phyloP scores from a whole-genome alignment of 2,888 invertebrate genomes.

The Smittia aterrima region DNA sequence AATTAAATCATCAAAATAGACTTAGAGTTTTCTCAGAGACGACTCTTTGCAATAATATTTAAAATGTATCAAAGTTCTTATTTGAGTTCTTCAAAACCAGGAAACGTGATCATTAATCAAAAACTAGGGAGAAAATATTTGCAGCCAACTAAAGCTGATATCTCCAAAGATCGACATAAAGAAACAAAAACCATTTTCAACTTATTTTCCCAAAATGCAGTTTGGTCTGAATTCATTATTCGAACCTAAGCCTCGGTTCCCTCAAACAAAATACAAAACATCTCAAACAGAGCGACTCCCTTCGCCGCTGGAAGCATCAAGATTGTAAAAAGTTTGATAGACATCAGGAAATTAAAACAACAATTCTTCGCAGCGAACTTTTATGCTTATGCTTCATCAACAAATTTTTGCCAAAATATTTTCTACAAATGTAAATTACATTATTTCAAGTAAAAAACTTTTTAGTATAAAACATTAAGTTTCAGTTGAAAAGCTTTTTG shows the following conservation, averaged over 20 bases:
- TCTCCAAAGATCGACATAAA: not conserved
- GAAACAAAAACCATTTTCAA: not conserved
- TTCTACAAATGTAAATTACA: not conserved
- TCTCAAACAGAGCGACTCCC: not conserved
- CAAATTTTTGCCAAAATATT: no score
- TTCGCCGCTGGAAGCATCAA: not conserved
- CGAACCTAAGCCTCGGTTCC: not conserved
- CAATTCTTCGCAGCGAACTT: no score
- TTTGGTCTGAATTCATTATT: not conserved
- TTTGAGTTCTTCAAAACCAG: not conserved
- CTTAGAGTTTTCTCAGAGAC: not conserved
- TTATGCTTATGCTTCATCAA: no score
- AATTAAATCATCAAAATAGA: not conserved
- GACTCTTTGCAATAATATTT: not conserved
- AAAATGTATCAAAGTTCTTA: not conserved
- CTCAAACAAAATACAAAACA: not conserved
- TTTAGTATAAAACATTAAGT: not conserved
- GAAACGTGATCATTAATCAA: not conserved
- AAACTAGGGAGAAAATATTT: not conserved
- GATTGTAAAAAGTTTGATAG: constrained; percentile 7
- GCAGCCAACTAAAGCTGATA: not conserved
- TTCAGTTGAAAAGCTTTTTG: not conserved
- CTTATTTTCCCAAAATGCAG: not conserved
- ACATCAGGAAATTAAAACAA: constrained; percentile 16
- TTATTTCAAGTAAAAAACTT: not conserved